Conservation (phyloP, 2,888 invertebrate species). For the Polymixis flavicincta region DNA sequence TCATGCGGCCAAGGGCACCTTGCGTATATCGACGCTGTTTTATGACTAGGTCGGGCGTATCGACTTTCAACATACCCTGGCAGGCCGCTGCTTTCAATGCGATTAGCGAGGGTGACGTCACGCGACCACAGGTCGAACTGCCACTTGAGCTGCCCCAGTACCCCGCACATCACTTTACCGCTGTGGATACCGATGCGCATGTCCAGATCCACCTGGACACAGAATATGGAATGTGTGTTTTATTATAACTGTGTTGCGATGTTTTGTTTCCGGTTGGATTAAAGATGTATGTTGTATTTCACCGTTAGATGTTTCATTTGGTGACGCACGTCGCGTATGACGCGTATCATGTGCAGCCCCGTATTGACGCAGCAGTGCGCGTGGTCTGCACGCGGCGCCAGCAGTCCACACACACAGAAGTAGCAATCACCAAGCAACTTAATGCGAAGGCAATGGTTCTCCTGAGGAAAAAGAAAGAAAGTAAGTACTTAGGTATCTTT, state of each 20-base stretch:
- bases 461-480: too few relatives aligned
- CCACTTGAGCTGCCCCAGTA: slow-evolving; percentile 97
- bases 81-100: slow-evolving; percentile 98
- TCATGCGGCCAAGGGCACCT: too few relatives aligned
- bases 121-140: slow-evolving; percentile 98
- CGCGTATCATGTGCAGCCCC: slow-evolving; percentile 98
- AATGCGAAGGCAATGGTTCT: slow-evolving; percentile 96
- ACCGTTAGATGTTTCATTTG: slow-evolving; percentile 19
- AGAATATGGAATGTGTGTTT: background rate
- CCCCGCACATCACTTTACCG: slow-evolving; percentile 98
- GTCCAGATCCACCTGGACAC: slow-evolving; percentile 90
- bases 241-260: background rate
- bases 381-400: slow-evolving; percentile 94
- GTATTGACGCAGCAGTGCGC: slow-evolving; percentile 98
- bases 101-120: slow-evolving; percentile 98
- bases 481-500: too few relatives aligned
- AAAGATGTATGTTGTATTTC: background rate
- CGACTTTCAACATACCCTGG: slow-evolving; percentile 93
- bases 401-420: slow-evolving; percentile 96
- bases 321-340: slow-evolving; percentile 94
- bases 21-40: background rate
- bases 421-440: slow-evolving; percentile 98
- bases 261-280: background rate
- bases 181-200: slow-evolving; percentile 99
- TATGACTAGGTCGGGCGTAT: background rate